These are phyloP conservation scores for Elysia chlorotica DNA, from an alignment of 1,140 invertebrate species.

Conservation along the genomic window DNA sequence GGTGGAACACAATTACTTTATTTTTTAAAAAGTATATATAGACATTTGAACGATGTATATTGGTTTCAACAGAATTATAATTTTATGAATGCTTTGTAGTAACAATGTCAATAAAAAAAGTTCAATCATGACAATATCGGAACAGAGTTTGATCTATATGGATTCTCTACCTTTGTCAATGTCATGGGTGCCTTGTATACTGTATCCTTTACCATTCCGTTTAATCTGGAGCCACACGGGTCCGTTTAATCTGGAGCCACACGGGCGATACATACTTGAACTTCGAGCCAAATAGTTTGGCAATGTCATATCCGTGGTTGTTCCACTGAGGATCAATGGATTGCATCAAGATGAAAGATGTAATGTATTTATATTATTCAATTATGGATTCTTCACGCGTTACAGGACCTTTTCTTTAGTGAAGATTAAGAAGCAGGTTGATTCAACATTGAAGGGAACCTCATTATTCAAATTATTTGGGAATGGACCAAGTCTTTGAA, in stretches of 20 bases:
- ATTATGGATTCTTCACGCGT: background rate
- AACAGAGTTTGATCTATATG: too few relatives aligned
- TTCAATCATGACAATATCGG: too few relatives aligned
- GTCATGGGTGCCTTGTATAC: slow-evolving; percentile 66
- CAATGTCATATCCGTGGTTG: slow-evolving; percentile 89
- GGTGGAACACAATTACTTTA: too few relatives aligned
- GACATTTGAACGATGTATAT: too few relatives aligned
- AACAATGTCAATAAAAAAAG: too few relatives aligned
- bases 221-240: slow-evolving; percentile 64
- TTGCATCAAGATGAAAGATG: background rate
- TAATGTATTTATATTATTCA: background rate
- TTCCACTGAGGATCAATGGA: slow-evolving; percentile 81
- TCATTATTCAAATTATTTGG: too few relatives aligned
- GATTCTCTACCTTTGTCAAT: slow-evolving; percentile 72
- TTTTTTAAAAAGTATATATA: too few relatives aligned
- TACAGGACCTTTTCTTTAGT: background rate
- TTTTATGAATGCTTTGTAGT: too few relatives aligned
- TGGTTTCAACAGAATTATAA: too few relatives aligned
- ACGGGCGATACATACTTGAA: slow-evolving; percentile 91
- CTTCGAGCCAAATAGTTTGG: slow-evolving; percentile 87
- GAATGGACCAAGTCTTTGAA: background rate
- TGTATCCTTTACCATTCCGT: too few relatives aligned
- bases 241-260: slow-evolving; percentile 83
- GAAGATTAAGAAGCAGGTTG: background rate
- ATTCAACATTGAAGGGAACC: too few relatives aligned